Base-by-base conservation (phyloP, 2,797 vertebrate species). In the Betta splendens region DNA sequence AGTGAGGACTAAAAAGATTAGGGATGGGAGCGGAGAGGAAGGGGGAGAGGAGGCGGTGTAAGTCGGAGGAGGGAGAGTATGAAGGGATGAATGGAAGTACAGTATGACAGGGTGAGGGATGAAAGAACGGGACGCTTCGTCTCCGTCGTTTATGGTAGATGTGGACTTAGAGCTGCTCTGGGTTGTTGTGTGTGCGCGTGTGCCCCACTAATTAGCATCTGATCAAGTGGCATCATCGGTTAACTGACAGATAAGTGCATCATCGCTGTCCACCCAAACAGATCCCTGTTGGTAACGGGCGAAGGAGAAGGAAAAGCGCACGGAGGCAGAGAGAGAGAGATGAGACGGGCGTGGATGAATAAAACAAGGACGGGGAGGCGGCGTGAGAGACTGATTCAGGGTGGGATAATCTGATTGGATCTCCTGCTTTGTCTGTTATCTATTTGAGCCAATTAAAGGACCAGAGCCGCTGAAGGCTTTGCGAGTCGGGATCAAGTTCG, bases 1-100 rank as follows among this genome's bases (percentile, higher is more conserved):
- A 75, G 77, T 81, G 84, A 87, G 86, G 84, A 81, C 68, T 75
- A 23, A 78, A 84, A 79, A 69, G 74, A 87, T 77, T 79, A 79
- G 52, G 63, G 48, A 51, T 35, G 64, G 70, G 72, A 22, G 66
- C 37, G 31, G 49, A 12, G 57, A 45, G 23, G 53, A 31, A 32
- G 55, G 25, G 35, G 52, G 45, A 18, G 37, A 26, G 33, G 26
- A 46, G 16, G 49, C 1, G 10, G 38, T 28, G 15, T 26, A 6
- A 12, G 5, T n/a, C n/a, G 39, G 22, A 15, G 20, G 38, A 21
- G 28, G 5, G 23, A 25, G 42, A 39, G 28, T 2, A 22, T 11
- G 28, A 29, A 55, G 33, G 52, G 44, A 67, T 55, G 18, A n/a
- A n/a, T n/a, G n/a, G n/a, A n/a, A n/a, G 29, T 29, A 29, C 28